phyloP scores from a whole-genome alignment of 2,797 vertebrate genomes.

The Heterohyrax brucei region DNA sequence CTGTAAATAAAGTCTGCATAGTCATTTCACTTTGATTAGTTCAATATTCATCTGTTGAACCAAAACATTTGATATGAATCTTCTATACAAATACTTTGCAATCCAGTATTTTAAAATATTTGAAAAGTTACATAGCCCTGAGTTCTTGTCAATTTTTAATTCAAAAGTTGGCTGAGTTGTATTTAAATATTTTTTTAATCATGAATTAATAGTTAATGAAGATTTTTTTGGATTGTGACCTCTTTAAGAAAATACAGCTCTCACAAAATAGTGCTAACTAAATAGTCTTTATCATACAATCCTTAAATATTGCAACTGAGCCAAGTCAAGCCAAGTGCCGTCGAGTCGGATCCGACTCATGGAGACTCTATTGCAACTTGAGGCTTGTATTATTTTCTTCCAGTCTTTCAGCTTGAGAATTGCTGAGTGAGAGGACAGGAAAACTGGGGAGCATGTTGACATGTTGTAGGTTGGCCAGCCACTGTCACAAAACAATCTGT shows the following conservation, averaged over 20 bases:
- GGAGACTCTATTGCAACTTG: no score
- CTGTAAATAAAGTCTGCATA: conserved; percentile 48
- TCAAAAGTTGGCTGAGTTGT: neutral
- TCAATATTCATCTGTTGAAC: conserved; percentile 46
- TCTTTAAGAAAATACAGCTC: conserved; percentile 23
- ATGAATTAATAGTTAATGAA: conserved; percentile 35
- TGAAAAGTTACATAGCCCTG: neutral
- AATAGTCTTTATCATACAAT: neutral
- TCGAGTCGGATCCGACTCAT: no score
- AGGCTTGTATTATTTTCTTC: no score
- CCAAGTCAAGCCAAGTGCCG: no score
- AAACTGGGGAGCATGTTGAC: no score
- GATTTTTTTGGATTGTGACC: neutral
- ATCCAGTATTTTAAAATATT: conserved; percentile 35
- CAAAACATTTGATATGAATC: conserved; percentile 17
- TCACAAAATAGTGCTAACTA: conserved; percentile 11
- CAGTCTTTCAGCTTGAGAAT: no score
- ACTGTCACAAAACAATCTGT: no score
- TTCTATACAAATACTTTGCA: conserved; percentile 27
- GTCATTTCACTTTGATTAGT: conserved; percentile 51
- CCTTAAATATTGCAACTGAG: no score
- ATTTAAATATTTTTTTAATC: conserved; percentile 22
- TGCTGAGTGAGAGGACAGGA: no score
- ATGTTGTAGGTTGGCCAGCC: no score
- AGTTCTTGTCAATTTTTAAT: conserved; percentile 33